Conservation (phyloP, 2,888 invertebrate species). For the Sycophila texana region DNA sequence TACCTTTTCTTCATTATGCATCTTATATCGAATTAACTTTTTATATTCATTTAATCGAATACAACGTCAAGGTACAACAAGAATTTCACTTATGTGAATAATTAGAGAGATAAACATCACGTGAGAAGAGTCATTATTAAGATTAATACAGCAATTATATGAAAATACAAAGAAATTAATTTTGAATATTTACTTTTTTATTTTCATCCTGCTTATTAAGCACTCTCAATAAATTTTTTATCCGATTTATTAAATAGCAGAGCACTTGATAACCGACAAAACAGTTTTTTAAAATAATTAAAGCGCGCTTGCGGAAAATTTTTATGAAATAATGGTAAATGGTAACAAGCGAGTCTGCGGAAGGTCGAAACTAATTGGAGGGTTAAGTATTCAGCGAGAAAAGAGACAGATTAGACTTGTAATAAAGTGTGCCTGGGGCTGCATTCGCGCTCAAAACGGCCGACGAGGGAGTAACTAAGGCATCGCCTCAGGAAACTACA, state of each 20-base stretch:
- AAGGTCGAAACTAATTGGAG: conserved; percentile 58
- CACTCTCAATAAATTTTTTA: too few relatives aligned
- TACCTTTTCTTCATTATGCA: too few relatives aligned
- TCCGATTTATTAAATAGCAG: too few relatives aligned
- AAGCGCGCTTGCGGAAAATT: not conserved
- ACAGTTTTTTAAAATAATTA: not conserved
- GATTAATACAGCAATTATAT: too few relatives aligned
- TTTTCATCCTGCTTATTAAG: too few relatives aligned
- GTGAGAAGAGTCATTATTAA: too few relatives aligned
- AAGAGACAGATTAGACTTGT: conserved; percentile 74
- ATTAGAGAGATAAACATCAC: too few relatives aligned
- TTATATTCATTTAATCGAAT: too few relatives aligned
- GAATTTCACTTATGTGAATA: too few relatives aligned
- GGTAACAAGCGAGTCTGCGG: conserved; percentile 40
- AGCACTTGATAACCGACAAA: not conserved
- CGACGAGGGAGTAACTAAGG: conserved; percentile 75
- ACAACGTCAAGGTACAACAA: too few relatives aligned
- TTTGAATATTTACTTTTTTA: not conserved
- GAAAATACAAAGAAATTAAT: not conserved
- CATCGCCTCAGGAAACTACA: conserved; percentile 71
- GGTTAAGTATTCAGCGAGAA: conserved; percentile 67
- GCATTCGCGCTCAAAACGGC: conserved; percentile 72
- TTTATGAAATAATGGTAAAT: conserved; percentile 44
- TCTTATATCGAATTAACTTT: too few relatives aligned
- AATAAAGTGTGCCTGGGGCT: conserved; percentile 69